Evolutionary conservation across 2,888 invertebrate species (phyloP).

Genomic region (Holacanthella duospinosa): DNA sequence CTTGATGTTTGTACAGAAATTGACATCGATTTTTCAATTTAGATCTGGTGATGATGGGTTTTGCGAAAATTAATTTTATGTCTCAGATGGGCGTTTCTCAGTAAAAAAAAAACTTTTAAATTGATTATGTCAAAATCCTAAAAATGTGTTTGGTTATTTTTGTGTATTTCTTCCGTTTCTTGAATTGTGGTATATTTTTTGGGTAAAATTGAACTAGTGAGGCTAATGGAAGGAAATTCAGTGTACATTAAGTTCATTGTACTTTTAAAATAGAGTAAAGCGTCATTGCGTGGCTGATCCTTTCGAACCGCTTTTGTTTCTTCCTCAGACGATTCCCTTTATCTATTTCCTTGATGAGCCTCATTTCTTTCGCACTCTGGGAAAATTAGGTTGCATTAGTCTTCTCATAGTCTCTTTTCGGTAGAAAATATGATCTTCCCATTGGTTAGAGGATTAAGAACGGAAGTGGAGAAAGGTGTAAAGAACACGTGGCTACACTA

Average conservation of each 20-base stretch:
- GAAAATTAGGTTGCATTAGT: slow-evolving; percentile 3
- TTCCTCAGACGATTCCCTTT: background rate
- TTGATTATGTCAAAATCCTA: no score
- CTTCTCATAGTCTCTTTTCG: background rate
- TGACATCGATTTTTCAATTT: no score
- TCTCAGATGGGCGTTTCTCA: no score
- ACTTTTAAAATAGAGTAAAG: slow-evolving; percentile 6
- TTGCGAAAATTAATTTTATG: no score
- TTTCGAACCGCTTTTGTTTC: background rate
- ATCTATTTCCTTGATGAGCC: slow-evolving; percentile 3
- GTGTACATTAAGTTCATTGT: background rate
- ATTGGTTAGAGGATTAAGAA: background rate
- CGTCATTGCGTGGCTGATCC: slow-evolving; percentile 3
- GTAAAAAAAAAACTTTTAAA: no score
- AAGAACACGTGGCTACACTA: background rate
- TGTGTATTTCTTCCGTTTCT: background rate
- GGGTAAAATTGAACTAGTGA: background rate
- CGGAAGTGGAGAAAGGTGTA: background rate
- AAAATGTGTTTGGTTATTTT: background rate
- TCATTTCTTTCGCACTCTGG: slow-evolving; percentile 6
- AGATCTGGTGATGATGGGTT: no score
- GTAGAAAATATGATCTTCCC: background rate
- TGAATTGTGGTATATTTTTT: background rate
- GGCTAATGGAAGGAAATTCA: background rate
- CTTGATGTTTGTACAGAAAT: no score